Conservation (phyloP, 2,113 vertebrate species). For the Gallinago media region DNA sequence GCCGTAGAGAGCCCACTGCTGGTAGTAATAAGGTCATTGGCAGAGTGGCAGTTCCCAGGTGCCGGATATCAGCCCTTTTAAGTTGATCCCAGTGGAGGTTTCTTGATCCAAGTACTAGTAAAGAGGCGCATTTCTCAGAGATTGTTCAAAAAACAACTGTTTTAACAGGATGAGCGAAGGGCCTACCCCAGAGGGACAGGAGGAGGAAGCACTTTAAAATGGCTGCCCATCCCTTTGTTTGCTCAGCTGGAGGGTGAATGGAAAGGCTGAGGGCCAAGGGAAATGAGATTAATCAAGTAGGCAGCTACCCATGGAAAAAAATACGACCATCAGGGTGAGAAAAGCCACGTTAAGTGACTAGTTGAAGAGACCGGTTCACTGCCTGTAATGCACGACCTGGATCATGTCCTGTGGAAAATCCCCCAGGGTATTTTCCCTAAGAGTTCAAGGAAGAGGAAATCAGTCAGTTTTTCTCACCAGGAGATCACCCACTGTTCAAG, state of each 20-base stretch:
- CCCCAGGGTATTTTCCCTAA: not conserved
- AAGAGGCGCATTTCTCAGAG: not conserved
- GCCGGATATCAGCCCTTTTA: slow-evolving; percentile 2
- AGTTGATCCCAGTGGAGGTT: slow-evolving; percentile 20
- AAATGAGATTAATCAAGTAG: slow-evolving; percentile 67
- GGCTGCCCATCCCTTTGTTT: slow-evolving; percentile 62
- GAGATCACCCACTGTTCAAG: not conserved
- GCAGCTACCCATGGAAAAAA: slow-evolving; percentile 62
- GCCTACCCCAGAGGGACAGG: not conserved
- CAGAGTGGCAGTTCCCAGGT: not conserved
- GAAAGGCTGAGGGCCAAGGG: slow-evolving; percentile 42
- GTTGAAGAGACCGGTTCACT: not conserved
- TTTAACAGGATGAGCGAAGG: slow-evolving; percentile 26
- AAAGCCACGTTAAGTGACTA: slow-evolving; percentile 10
- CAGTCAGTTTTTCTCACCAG: not conserved
- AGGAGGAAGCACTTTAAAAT: slow-evolving; percentile 53
- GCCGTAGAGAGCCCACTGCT: rapidly evolving
- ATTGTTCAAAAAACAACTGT: not conserved
- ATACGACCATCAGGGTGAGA: slow-evolving; percentile 20
- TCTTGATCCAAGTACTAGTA: not conserved
- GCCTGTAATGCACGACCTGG: not conserved
- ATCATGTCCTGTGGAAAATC: not conserved
- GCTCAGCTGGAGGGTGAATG: slow-evolving; percentile 60
- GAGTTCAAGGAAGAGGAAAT: not conserved
- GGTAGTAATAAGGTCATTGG: not conserved